Percentiles rank a stretch among this genome's conserved stretches.
These are phyloP conservation scores for Poecilia gillii DNA, from an alignment of 2,797 vertebrate genomes.

Conservation along the genomic window DNA sequence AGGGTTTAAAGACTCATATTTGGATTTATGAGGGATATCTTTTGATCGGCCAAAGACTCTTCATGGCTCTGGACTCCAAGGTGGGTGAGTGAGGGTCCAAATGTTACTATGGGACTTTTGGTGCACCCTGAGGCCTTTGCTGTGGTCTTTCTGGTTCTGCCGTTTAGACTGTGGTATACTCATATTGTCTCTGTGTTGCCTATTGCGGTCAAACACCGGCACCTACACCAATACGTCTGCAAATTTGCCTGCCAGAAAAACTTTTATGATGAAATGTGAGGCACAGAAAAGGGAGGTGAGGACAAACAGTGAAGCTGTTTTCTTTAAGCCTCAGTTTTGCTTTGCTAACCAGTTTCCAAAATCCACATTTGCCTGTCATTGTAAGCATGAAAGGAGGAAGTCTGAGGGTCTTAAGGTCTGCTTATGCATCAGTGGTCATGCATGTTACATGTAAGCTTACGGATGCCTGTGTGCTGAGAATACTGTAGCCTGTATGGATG, in stretches of 20 bases:
- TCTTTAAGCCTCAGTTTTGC: slow-evolving; percentile 74
- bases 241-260: slow-evolving; percentile 74
- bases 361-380: slow-evolving; percentile 76
- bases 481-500: slow-evolving; percentile 2
- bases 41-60: slow-evolving; percentile 31
- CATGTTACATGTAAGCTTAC: slow-evolving; percentile 30
- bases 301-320: slow-evolving; percentile 75
- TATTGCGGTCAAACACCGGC: slow-evolving; percentile 72
- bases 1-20: slow-evolving; percentile 13
- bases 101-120: slow-evolving; percentile 68
- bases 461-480: slow-evolving; percentile 16
- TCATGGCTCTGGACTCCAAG: slow-evolving; percentile 22
- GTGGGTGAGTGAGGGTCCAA: slow-evolving; percentile 41
- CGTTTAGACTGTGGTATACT: slow-evolving; percentile 67
- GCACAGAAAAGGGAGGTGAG: slow-evolving; percentile 73
- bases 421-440: slow-evolving; percentile 34
- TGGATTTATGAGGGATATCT: slow-evolving; percentile 27
- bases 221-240: slow-evolving; percentile 66
- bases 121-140: slow-evolving; percentile 67
- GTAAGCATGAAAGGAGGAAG: slow-evolving; percentile 48
- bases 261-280: slow-evolving; percentile 80
- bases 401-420: slow-evolving; percentile 35
- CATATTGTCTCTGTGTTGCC: slow-evolving; percentile 73
- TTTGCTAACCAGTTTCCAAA: slow-evolving; percentile 71
- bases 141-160: slow-evolving; percentile 74